phyloP scores from a whole-genome alignment of 37 sponge, comb jelly and placozoan species.

The Petrosia ficiformis region DNA sequence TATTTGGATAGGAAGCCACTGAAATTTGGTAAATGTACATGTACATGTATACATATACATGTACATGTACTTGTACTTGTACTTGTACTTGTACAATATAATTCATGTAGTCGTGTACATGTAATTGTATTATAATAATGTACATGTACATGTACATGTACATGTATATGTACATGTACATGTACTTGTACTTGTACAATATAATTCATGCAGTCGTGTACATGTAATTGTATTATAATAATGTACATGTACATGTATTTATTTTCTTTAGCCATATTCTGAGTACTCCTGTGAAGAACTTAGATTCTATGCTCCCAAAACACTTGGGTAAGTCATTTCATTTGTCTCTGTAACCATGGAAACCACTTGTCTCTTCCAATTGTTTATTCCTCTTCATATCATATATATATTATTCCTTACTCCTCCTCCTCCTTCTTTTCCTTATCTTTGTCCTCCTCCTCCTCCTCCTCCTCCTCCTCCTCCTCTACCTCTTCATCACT shows the following conservation, averaged over 20 bases:
- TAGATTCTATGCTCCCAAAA: constrained; percentile 72
- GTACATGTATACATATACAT: no score
- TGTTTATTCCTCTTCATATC: no score
- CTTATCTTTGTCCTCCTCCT: background rate
- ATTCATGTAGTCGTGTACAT: background rate
- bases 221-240: background rate
- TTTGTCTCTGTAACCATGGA: no score
- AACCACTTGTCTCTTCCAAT: no score
- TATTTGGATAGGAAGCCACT: no score
- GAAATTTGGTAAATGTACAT: no score
- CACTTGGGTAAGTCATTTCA: constrained; percentile 37
- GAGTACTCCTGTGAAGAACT: constrained; percentile 90
- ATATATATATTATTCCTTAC: background rate
- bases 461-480: background rate
- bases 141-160: no score
- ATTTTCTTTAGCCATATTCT: constrained; percentile 51
- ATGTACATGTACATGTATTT: background rate
- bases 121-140: background rate
- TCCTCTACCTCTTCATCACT: background rate
- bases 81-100: no score
- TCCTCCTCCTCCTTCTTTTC: background rate
- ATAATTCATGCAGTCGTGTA: background rate
- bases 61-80: no score
- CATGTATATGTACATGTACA: no score
- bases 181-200: no score